Conservation (phyloP, 2,113 vertebrate genomes). For the Anoura caudifer region DNA sequence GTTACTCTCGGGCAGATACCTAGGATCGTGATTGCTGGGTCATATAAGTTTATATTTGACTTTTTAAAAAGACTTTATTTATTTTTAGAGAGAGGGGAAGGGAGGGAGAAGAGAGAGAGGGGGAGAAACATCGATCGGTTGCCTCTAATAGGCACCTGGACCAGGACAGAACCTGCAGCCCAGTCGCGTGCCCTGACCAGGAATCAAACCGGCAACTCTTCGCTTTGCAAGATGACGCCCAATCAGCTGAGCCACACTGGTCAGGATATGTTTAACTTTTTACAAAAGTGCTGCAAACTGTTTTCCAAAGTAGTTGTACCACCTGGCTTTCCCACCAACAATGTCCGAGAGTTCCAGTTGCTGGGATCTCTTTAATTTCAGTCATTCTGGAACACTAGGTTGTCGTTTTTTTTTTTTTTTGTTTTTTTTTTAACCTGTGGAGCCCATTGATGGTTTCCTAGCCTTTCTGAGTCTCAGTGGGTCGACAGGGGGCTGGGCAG, state of each 20-base stretch:
- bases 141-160: too few species aligned
- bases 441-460: neutral
- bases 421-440: neutral
- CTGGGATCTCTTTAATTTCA: neutral
- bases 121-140: neutral
- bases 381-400: neutral
- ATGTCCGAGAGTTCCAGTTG: neutral
- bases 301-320: neutral
- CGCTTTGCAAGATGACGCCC: too few species aligned
- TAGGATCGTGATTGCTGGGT: neutral
- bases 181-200: too few species aligned
- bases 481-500: neutral
- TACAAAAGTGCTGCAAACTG: neutral
- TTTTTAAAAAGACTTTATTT: neutral
- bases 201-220: too few species aligned
- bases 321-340: neutral
- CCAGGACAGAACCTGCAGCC: too few species aligned
- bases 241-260: too few species aligned
- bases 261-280: neutral
- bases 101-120: neutral
- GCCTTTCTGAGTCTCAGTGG: neutral
- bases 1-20: neutral
- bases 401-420: neutral
- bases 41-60: neutral
- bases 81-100: neutral